phyloP scores from a whole-genome alignment of 2,888 invertebrate species.

The Dryomyza anilis region DNA sequence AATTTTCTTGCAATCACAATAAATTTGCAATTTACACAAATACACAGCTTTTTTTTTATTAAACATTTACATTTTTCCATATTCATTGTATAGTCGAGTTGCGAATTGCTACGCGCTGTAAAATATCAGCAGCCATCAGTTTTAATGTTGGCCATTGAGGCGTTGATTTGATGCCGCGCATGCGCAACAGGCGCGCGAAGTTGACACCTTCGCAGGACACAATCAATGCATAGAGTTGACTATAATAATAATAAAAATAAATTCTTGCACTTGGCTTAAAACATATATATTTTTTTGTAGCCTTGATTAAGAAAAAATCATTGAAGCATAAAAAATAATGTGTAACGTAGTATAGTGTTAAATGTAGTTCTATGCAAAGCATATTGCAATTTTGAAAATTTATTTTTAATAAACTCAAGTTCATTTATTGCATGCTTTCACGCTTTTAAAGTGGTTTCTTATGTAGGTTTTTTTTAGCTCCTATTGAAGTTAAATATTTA shows the following conservation, averaged over 20 bases:
- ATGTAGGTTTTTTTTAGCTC: too few relatives aligned
- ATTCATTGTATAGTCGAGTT: conserved; percentile 5
- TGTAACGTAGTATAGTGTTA: too few relatives aligned
- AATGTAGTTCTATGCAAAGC: too few relatives aligned
- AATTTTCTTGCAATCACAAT: conserved; percentile 12
- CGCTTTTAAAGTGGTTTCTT: too few relatives aligned
- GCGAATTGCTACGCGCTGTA: not conserved
- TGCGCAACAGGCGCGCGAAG: not conserved
- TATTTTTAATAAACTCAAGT: too few relatives aligned
- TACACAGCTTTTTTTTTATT: not conserved
- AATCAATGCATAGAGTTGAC: not conserved
- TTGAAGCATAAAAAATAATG: too few relatives aligned
- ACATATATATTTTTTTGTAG: too few relatives aligned
- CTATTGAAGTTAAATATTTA: too few relatives aligned
- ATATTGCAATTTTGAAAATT: too few relatives aligned
- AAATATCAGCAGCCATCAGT: conserved; percentile 8
- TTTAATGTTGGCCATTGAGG: not conserved
- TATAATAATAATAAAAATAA: not conserved
- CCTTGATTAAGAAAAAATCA: too few relatives aligned
- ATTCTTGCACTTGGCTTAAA: not conserved
- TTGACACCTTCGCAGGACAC: conserved; percentile 14
- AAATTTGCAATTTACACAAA: not conserved
- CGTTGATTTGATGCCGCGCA: not conserved
- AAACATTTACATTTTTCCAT: conserved; percentile 5
- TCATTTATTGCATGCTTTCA: too few relatives aligned